Conservation (phyloP, 1,140 invertebrate species). For the Augochlora pura region DNA sequence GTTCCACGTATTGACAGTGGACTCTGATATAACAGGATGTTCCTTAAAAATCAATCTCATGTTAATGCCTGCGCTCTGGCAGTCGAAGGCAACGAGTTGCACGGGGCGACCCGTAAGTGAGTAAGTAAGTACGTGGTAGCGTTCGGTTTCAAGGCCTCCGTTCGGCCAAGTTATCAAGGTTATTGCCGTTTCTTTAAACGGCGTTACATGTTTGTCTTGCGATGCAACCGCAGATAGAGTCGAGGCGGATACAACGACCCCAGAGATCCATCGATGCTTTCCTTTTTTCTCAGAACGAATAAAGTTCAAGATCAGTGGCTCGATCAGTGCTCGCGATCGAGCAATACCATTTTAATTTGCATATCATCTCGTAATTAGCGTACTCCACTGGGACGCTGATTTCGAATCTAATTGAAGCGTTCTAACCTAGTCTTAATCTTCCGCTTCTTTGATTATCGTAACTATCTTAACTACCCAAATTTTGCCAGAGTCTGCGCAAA, state of each 20-base stretch:
- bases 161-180: slow-evolving; percentile 6
- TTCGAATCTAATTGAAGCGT: no score
- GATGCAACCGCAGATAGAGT: not conserved
- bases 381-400: no score
- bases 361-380: not conserved
- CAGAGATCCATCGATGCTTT: not conserved
- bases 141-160: not conserved
- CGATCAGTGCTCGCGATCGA: not conserved
- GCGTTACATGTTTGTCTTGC: not conserved
- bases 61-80: not conserved
- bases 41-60: not conserved
- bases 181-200: not conserved
- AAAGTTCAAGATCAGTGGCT: slow-evolving; percentile 1
- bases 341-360: not conserved
- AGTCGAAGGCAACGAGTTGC: not conserved
- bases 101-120: not conserved
- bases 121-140: no score
- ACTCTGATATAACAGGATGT: not conserved
- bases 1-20: not conserved
- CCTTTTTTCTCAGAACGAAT: not conserved
- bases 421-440: no score
- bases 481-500: no score
- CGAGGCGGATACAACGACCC: not conserved
- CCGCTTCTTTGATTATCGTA: no score
- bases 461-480: no score